These are phyloP conservation scores for Heliocidaris tuberculata DNA, from an alignment of 35 echinoderm and acorn worm genomes.

Conservation along the genomic window DNA sequence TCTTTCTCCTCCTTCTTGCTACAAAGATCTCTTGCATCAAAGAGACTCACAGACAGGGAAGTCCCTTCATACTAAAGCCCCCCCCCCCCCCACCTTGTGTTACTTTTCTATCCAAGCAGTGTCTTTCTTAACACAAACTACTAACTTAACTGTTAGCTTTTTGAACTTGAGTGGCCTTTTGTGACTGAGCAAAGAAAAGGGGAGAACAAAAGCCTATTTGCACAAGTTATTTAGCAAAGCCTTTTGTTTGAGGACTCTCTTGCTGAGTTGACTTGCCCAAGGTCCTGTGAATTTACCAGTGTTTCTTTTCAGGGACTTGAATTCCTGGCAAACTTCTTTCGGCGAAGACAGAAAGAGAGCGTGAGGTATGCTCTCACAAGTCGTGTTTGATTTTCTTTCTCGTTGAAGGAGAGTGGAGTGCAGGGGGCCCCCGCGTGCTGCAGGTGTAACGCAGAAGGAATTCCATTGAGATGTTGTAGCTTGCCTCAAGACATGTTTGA, in stretches of 20 bases:
- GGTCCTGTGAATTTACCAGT: background rate
- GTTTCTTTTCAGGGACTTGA: background rate
- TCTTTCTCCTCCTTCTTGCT: background rate
- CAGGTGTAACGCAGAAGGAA: background rate
- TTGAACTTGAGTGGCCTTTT: slow-evolving; percentile 33
- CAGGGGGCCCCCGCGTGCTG: background rate
- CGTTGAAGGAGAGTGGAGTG: background rate
- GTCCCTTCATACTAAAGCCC: no score
- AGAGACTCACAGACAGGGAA: background rate
- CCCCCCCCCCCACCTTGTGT: background rate
- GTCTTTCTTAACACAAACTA: background rate
- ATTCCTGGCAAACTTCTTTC: background rate
- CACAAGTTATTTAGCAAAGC: slow-evolving; percentile 7
- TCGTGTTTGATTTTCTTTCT: background rate
- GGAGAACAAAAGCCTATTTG: slow-evolving; percentile 36
- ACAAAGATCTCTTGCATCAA: background rate
- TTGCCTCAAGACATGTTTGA: background rate
- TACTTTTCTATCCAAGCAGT: background rate
- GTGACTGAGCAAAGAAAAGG: background rate
- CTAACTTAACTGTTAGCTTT: slow-evolving; percentile 10
- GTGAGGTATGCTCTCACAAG: background rate
- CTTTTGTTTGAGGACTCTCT: slow-evolving; percentile 22
- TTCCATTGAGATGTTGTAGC: background rate
- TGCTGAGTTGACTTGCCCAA: background rate
- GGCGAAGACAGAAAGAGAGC: background rate